phyloP scores from a whole-genome alignment of 1,140 invertebrate genomes.

The Hetaerina americana region DNA sequence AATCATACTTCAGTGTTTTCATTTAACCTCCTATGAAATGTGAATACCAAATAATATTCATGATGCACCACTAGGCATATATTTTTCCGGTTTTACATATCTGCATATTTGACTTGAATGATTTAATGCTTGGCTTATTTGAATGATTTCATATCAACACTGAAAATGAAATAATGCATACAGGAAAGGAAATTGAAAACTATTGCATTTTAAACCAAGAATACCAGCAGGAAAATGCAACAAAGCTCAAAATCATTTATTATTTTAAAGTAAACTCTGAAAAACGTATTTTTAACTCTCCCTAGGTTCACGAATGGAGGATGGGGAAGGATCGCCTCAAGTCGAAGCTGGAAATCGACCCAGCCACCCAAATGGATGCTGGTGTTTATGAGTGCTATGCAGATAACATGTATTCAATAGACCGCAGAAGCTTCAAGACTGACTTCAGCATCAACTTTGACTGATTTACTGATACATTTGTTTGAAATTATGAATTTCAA shows the following conservation, averaged over 20 bases:
- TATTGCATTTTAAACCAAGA: background rate
- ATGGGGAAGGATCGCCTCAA: slow-evolving; percentile 69
- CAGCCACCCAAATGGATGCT: slow-evolving; percentile 84
- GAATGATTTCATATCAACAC: too few relatives aligned
- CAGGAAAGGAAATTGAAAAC: background rate
- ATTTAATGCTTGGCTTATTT: too few relatives aligned
- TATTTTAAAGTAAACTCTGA: background rate
- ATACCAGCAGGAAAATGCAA: background rate
- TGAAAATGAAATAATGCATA: too few relatives aligned
- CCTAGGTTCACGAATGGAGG: slow-evolving; percentile 75
- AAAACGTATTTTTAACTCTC: slow-evolving; percentile 11
- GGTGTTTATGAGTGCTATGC: slow-evolving; percentile 82
- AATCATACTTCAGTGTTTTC: too few relatives aligned
- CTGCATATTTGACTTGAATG: too few relatives aligned
- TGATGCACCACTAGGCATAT: too few relatives aligned
- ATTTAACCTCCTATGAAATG: too few relatives aligned
- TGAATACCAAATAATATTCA: too few relatives aligned
- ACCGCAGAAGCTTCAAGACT: slow-evolving; percentile 76
- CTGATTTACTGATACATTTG: too few relatives aligned
- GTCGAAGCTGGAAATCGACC: slow-evolving; percentile 86
- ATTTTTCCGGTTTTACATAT: too few relatives aligned
- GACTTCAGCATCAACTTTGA: slow-evolving; percentile 83
- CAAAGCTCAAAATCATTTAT: too few relatives aligned
- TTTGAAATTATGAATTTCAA: background rate
- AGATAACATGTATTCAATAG: slow-evolving; percentile 88